phyloP scores from a whole-genome alignment of 1,140 invertebrate genomes.

The Neotoxoptera formosana region DNA sequence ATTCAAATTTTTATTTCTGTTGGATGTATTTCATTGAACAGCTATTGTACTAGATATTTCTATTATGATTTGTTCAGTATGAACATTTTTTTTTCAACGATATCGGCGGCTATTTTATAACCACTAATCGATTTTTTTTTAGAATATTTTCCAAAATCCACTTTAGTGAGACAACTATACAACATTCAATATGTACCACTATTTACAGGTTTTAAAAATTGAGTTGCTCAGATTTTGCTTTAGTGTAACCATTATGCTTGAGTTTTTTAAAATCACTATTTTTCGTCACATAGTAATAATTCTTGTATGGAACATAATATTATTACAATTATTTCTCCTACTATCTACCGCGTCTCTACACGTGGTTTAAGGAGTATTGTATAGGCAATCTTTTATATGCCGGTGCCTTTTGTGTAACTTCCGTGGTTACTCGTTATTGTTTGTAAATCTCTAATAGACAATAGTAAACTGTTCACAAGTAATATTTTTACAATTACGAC shows the following conservation, averaged over 20 bases:
- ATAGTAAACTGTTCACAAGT: neutral
- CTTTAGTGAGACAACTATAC: neutral
- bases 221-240: too few species aligned
- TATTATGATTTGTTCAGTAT: neutral
- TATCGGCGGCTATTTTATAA: neutral
- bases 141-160: neutral
- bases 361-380: neutral
- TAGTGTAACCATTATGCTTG: neutral
- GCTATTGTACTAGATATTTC: neutral
- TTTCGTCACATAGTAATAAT: neutral
- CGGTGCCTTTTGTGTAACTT: neutral
- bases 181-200: too few species aligned
- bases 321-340: neutral
- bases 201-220: too few species aligned
- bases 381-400: neutral
- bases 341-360: neutral
- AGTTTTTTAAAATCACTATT: neutral
- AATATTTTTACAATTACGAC: neutral
- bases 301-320: neutral
- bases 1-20: neutral
- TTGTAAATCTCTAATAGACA: neutral
- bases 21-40: neutral
- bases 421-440: neutral
- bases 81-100: neutral
- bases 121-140: neutral